Evolutionary conservation across 2,797 vertebrate species (phyloP), one percentile per base, ranked within the genome.

Genomic region (Gymnocypris eckloni): DNA sequence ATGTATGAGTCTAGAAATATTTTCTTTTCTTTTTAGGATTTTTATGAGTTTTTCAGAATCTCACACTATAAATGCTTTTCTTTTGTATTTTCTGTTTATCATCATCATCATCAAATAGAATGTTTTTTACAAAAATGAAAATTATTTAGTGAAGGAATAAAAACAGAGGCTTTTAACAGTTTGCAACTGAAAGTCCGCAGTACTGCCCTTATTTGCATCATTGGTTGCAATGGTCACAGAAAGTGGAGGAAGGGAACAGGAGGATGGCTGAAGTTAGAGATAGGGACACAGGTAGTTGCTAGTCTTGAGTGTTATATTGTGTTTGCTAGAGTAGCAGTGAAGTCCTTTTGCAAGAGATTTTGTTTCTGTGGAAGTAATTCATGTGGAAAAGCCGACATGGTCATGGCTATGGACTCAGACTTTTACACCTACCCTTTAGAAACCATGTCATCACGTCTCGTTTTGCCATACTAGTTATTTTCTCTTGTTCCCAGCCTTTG

Each of bases 401-500:
- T 16, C 25, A 7, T 86, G 45, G 71, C 48, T 86, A 69, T 70
- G 54, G 52, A 75, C 37, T 67, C 41, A 72, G 69, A 75, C 69
- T 67, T 88, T 87, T 86, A 71, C 89, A 90, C 86, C 87, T 84
- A 88, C 87, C 80, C 70, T 48, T 43, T 86, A 33, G 82, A 81
- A 88, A 80, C 81, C 81, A 82, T 43, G 52, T 33, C 33, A 18
- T 83, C 33, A 79, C 41, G 41, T 37, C 25, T 86, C 45, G 43
- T 91, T 83, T 86, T 82, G 85, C 52, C 52, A 83, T 41, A 77
- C 92, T 90, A 92, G 92, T 87, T 83, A 85, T 85, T 92, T 86
- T 92, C 92, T 91, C 33, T 82, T 88, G 75, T 48, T 67, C 88
- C 71, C 83, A n/a, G 71, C n/a, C 82, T 87, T 72, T 39, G 59